These are phyloP conservation scores for Prosopocoilus inquinatus DNA, from an alignment of 2,888 invertebrate species.

Conservation along the genomic window DNA sequence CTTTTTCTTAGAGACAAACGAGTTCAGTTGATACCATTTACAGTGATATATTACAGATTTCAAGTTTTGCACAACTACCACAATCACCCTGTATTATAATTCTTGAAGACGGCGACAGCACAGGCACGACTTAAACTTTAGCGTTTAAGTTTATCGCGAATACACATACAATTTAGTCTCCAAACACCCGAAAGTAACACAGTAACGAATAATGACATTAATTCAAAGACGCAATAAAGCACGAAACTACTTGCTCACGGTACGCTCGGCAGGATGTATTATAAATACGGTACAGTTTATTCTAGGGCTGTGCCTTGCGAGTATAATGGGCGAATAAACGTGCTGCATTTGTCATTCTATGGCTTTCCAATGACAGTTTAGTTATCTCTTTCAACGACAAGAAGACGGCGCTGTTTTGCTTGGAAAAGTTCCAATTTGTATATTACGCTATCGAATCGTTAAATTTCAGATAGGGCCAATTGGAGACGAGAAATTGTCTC, in stretches of 20 bases:
- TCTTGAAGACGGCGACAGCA: too few relatives aligned
- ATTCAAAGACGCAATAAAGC: slow-evolving; percentile 1
- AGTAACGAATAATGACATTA: slow-evolving; percentile 9
- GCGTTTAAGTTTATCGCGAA: background rate
- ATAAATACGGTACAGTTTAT: slow-evolving; percentile 18
- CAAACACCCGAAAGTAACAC: slow-evolving; percentile 10
- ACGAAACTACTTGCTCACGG: background rate
- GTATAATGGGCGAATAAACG: slow-evolving; percentile 39
- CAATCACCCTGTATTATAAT: too few relatives aligned
- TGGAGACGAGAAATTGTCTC: background rate
- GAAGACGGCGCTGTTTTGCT: slow-evolving; percentile 35
- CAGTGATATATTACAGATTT: too few relatives aligned
- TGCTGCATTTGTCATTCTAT: slow-evolving; percentile 40
- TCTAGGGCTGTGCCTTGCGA: slow-evolving; percentile 24
- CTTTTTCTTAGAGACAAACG: too few relatives aligned
- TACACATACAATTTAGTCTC: background rate
- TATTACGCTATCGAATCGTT: slow-evolving; percentile 26
- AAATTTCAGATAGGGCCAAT: slow-evolving; percentile 1
- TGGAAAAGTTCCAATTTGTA: slow-evolving; percentile 42
- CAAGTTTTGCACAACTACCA: too few relatives aligned
- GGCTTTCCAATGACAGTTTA: slow-evolving; percentile 38
- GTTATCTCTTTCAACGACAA: slow-evolving; percentile 34
- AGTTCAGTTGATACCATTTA: too few relatives aligned
- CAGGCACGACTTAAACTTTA: too few relatives aligned
- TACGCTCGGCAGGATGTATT: background rate